Conservation (phyloP, 2,797 vertebrate genomes). For the Nyctalus aviator region DNA sequence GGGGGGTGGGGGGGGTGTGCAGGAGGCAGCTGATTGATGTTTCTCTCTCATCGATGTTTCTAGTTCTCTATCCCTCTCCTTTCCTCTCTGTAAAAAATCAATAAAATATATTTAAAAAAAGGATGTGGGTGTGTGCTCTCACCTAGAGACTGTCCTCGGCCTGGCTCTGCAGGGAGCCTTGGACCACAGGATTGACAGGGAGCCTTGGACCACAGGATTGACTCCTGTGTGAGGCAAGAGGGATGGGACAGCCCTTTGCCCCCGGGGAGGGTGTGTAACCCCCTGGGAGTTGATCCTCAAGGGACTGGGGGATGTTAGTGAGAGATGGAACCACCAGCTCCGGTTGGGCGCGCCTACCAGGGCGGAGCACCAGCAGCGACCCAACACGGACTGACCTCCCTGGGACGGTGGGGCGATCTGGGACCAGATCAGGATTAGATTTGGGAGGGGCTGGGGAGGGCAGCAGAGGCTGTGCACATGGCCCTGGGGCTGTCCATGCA, state of each 20-base stretch:
- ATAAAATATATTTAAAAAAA: background rate
- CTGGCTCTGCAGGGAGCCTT: background rate
- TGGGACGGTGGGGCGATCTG: background rate
- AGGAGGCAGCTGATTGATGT: too few relatives aligned
- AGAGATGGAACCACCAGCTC: background rate
- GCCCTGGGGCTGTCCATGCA: background rate
- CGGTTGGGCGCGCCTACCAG: background rate
- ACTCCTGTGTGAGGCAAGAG: background rate
- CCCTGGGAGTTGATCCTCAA: background rate
- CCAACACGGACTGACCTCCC: background rate
- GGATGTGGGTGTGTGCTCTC: background rate
- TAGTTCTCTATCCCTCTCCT: too few relatives aligned
- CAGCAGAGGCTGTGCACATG: background rate
- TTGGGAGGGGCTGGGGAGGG: background rate
- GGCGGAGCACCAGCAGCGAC: background rate
- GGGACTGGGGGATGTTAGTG: background rate
- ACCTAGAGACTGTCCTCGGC: background rate
- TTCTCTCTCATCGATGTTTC: too few relatives aligned
- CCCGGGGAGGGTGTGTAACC: background rate
- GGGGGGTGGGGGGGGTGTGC: too few relatives aligned
- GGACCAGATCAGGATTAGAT: background rate
- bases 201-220: background rate
- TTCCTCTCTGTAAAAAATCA: too few relatives aligned
- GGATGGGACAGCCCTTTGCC: background rate
- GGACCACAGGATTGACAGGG: background rate